phyloP scores from a whole-genome alignment of 2,888 invertebrate species.

The Drosophila mimetica region DNA sequence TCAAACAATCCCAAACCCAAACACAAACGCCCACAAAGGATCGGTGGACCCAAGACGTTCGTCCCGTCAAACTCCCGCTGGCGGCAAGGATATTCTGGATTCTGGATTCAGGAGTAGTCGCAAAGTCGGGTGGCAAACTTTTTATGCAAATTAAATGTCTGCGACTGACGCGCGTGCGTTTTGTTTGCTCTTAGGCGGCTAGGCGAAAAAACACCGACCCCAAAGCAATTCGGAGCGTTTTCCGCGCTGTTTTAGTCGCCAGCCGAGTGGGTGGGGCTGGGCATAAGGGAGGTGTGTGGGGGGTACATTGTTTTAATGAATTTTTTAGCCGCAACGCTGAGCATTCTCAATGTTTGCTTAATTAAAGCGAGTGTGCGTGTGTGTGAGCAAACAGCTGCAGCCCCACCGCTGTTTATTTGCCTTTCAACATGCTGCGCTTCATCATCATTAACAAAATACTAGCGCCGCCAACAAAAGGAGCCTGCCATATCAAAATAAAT shows the following conservation, averaged over 20 bases:
- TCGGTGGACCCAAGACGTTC: slow-evolving; percentile 40
- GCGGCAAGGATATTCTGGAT: slow-evolving; percentile 7
- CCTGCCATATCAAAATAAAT: slow-evolving; percentile 72
- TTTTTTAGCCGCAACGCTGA: slow-evolving; percentile 71
- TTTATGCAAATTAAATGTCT: slow-evolving; percentile 79
- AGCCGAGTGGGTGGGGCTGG: no score
- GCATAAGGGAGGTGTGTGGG: not conserved
- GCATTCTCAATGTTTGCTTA: slow-evolving; percentile 69
- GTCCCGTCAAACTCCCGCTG: not conserved
- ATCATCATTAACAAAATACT: slow-evolving; percentile 75
- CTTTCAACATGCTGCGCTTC: slow-evolving; percentile 76
- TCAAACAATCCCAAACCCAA: slow-evolving; percentile 65
- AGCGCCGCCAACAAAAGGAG: slow-evolving; percentile 40
- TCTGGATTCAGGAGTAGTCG: slow-evolving; percentile 30
- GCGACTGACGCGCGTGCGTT: slow-evolving; percentile 77
- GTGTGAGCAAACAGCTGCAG: slow-evolving; percentile 28
- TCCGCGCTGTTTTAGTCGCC: slow-evolving; percentile 34
- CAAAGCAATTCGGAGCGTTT: slow-evolving; percentile 33
- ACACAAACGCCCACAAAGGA: slow-evolving; percentile 53
- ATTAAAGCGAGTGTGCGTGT: slow-evolving; percentile 59
- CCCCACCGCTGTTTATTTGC: slow-evolving; percentile 64
- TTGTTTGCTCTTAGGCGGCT: slow-evolving; percentile 70
- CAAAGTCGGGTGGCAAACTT: slow-evolving; percentile 61
- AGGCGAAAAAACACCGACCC: slow-evolving; percentile 16
- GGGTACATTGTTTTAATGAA: slow-evolving; percentile 63